Evolutionary conservation across 2,797 vertebrate species (phyloP).

Genomic region (Zenarchopterus dispar): DNA sequence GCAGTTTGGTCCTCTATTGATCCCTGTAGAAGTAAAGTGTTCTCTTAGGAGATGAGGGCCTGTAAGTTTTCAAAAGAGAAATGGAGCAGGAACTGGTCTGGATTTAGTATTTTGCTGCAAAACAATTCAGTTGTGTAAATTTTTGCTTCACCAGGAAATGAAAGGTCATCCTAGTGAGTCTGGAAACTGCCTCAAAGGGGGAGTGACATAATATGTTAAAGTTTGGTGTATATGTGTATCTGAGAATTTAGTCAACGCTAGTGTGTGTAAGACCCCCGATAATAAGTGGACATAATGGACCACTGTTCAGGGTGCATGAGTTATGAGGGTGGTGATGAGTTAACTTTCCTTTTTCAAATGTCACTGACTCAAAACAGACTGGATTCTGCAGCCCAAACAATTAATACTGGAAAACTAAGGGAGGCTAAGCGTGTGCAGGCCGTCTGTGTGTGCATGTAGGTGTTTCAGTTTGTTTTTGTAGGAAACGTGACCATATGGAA

Average conservation of each 20-base stretch:
- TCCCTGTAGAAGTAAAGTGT: neutral
- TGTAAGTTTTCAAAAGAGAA: neutral
- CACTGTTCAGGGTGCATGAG: slow-evolving; percentile 35
- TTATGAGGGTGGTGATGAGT: slow-evolving; percentile 44
- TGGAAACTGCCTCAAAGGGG: neutral
- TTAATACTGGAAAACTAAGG: slow-evolving; percentile 35
- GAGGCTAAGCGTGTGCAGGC: slow-evolving; percentile 29
- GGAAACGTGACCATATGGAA: slow-evolving; percentile 81
- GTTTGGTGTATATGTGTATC: neutral
- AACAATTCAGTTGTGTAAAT: neutral
- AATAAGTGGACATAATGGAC: slow-evolving; percentile 34
- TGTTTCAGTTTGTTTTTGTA: slow-evolving; percentile 52
- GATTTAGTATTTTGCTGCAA: slow-evolving; percentile 3
- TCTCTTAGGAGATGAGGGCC: neutral
- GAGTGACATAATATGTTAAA: neutral
- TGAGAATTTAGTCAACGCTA: neutral
- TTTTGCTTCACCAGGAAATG: neutral
- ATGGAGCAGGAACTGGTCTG: neutral
- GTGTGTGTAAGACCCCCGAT: slow-evolving; percentile 13
- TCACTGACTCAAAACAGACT: slow-evolving; percentile 44
- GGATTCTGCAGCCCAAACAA: slow-evolving; percentile 31
- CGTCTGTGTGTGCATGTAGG: slow-evolving; percentile 24
- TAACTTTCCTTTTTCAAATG: slow-evolving; percentile 53
- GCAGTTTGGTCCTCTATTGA: neutral
- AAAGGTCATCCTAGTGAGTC: neutral